Percentiles rank a stretch among this genome's conserved stretches.
Evolutionary conservation across 2,888 invertebrate genomes (phyloP).

Genomic region (Silvanus unidentatus): DNA sequence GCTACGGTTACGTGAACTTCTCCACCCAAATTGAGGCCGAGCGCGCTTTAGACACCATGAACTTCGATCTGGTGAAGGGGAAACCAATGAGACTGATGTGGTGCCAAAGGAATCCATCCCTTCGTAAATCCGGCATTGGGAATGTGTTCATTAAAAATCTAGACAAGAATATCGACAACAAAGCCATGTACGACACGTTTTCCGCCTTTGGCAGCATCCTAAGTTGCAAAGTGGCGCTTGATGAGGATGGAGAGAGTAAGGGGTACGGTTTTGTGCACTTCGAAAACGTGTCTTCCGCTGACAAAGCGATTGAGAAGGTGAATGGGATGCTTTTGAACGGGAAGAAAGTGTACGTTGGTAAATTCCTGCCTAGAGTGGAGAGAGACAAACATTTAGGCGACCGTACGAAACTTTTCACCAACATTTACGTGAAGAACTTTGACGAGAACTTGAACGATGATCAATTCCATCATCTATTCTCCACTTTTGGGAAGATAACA

Average conservation of each 20-base stretch:
- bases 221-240: conserved; percentile 96
- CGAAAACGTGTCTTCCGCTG: conserved; percentile 95
- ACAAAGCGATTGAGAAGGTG: conserved; percentile 95
- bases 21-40: conserved; percentile 99
- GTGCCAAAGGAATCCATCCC: conserved; percentile 98
- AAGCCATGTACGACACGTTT: conserved; percentile 98
- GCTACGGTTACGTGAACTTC: conserved; percentile 99
- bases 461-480: conserved; percentile 81
- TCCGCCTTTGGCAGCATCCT: conserved; percentile 98
- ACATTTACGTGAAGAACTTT: conserved; percentile 98
- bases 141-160: conserved; percentile 99
- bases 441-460: conserved; percentile 88
- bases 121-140: conserved; percentile 96
- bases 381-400: conserved; percentile 95
- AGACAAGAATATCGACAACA: conserved; percentile 97
- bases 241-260: conserved; percentile 88
- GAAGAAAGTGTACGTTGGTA: conserved; percentile 96
- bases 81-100: conserved; percentile 99
- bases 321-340: conserved; percentile 98
- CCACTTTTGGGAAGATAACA: conserved; percentile 84
- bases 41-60: conserved; percentile 98
- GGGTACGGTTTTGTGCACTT: conserved; percentile 98
- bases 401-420: conserved; percentile 91
- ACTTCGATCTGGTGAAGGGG: conserved; percentile 95
- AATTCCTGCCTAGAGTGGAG: conserved; percentile 95